A percentile compares a stretch with the other conserved stretches of the same genome.
These are phyloP conservation scores for Caenorhabditis panamensis DNA, from an alignment of 2,888 invertebrate genomes.

Conservation along the genomic window DNA sequence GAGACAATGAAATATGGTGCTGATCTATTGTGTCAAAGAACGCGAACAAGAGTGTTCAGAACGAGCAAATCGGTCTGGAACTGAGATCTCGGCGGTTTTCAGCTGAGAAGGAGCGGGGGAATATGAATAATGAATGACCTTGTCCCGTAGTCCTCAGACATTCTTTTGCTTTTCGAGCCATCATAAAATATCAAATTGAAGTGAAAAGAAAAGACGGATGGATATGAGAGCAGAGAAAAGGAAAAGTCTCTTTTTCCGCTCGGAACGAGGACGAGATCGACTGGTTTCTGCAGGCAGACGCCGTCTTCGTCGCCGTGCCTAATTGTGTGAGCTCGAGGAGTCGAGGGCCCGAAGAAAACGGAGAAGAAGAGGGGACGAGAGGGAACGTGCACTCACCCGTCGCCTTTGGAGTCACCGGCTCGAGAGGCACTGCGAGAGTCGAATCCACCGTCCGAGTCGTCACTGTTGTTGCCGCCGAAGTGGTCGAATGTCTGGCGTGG, in stretches of 20 bases:
- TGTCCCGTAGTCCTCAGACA: slow-evolving; percentile 21
- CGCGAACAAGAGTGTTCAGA: neutral
- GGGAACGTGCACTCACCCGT: slow-evolving; percentile 29
- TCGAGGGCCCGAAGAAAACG: slow-evolving; percentile 14
- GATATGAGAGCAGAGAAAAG: slow-evolving; percentile 13
- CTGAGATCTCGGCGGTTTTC: slow-evolving; percentile 15
- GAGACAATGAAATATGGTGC: too few relatives aligned
- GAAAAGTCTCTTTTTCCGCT: slow-evolving; percentile 9
- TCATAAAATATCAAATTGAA: slow-evolving; percentile 31
- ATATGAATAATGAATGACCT: slow-evolving; percentile 52
- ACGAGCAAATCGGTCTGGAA: neutral
- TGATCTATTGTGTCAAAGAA: too few relatives aligned
- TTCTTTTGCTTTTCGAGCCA: slow-evolving; percentile 8
- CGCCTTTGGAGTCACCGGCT: slow-evolving; percentile 20
- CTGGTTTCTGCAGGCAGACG: slow-evolving; percentile 30
- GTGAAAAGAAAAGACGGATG: slow-evolving; percentile 22
- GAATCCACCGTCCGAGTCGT: slow-evolving; percentile 48
- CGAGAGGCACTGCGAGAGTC: slow-evolving; percentile 36
- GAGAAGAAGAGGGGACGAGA: slow-evolving; percentile 13
- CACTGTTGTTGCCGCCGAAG: slow-evolving; percentile 20
- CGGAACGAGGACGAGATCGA: neutral
- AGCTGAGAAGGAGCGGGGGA: slow-evolving; percentile 20
- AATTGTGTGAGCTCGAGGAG: slow-evolving; percentile 54
- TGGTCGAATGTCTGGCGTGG: slow-evolving; percentile 19
- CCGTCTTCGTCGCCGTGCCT: slow-evolving; percentile 49